Percentiles rank a stretch among this genome's conserved stretches.
These are phyloP conservation scores for Cardinalis cardinalis DNA, from an alignment of 2,113 vertebrate species.

Conservation along the genomic window DNA sequence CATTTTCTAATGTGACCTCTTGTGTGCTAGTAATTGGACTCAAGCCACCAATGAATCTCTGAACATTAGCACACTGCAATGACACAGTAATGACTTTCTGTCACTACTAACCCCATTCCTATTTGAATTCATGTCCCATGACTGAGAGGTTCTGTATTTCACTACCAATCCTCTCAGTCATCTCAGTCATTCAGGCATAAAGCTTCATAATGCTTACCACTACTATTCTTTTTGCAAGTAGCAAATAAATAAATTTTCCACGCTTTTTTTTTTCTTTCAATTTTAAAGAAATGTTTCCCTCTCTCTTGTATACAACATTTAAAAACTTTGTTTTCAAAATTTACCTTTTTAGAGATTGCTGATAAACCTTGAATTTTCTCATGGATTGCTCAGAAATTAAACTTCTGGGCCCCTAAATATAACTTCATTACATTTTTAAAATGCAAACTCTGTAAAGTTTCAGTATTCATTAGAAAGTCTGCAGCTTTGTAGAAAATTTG, in stretches of 20 bases:
- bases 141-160: conserved; percentile 47
- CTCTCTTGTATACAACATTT: not conserved
- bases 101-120: conserved; percentile 46
- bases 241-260: not conserved
- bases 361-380: not conserved
- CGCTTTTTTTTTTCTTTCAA: not conserved
- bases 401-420: not conserved
- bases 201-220: not conserved
- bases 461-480: not conserved
- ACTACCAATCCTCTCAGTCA: conserved; percentile 16
- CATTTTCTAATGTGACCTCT: not conserved
- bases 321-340: not conserved
- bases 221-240: not conserved
- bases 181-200: not conserved
- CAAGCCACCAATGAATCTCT: conserved; percentile 47
- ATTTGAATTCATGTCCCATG: conserved; percentile 46
- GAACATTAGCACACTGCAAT: conserved; percentile 21
- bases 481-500: not conserved
- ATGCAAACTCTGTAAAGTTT: not conserved
- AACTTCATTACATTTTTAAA: not conserved
- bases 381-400: not conserved
- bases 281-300: not conserved
- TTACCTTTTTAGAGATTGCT: not conserved
- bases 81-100: conserved; percentile 61
- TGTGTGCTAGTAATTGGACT: not conserved